Evolutionary conservation across 2,797 vertebrate species (phyloP).

Genomic region (Poeciliopsis paucimaculata): DNA sequence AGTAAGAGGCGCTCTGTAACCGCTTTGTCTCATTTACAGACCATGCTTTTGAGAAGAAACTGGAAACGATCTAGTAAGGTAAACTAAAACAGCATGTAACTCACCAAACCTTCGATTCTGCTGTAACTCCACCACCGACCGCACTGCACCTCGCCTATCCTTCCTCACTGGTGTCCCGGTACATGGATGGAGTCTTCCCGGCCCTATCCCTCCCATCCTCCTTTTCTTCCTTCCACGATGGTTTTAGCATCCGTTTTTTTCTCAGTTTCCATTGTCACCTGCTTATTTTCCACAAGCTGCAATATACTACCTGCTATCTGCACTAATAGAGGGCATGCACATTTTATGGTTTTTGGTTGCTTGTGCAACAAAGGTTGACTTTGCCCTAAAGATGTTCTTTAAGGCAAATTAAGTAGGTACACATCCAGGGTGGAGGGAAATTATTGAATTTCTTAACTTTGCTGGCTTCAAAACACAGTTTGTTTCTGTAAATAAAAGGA

Average conservation of each 20-base stretch:
- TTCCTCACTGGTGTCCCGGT: conserved; percentile 70
- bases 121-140: conserved; percentile 57
- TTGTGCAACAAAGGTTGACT: conserved; percentile 5
- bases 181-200: conserved; percentile 63
- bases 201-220: conserved; percentile 36
- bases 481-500: neutral
- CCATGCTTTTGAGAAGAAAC: conserved; percentile 98
- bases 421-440: conserved; percentile 28
- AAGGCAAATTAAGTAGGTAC: conserved; percentile 12
- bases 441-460: neutral
- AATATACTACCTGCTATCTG: conserved; percentile 60
- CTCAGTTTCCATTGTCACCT: conserved; percentile 43
- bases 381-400: conserved; percentile 1
- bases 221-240: conserved; percentile 47
- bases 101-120: conserved; percentile 52
- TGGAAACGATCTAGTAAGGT: conserved; percentile 99
- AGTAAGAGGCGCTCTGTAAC: conserved; percentile 85
- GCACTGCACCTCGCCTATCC: conserved; percentile 60
- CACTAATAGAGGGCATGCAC: conserved; percentile 18
- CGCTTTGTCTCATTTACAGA: conserved; percentile 97
- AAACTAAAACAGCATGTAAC: conserved; percentile 89
- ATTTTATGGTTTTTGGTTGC: neutral
- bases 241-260: conserved; percentile 37
- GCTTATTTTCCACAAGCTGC: conserved; percentile 77
- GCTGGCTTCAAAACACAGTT: neutral